Percentiles rank a stretch among this genome's conserved stretches.
Conservation (phyloP, 2,888 invertebrate genomes). For the Arctia plantaginis region DNA sequence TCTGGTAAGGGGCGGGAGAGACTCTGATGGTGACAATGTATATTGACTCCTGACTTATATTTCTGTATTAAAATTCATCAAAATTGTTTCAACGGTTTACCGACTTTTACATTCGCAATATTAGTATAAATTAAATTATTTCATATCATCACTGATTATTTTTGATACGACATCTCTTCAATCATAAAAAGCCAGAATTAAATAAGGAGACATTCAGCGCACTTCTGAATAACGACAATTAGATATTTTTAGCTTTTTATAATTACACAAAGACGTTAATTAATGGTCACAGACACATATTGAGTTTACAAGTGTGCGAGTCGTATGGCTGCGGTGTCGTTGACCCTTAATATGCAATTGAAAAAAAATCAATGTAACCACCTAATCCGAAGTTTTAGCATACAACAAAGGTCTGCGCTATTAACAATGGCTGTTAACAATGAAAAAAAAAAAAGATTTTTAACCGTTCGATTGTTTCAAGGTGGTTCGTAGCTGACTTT, state of each 20-base stretch:
- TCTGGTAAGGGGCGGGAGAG: too few relatives aligned
- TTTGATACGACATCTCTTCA: background rate
- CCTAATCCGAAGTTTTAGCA: conserved; percentile 54
- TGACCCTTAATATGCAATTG: conserved; percentile 59
- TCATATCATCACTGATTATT: background rate
- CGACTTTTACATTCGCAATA: background rate
- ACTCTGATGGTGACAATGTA: too few relatives aligned
- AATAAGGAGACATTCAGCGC: background rate
- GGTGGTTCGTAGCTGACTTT: background rate
- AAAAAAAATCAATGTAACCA: conserved; percentile 55
- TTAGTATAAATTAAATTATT: background rate
- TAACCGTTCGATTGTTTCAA: conserved; percentile 64
- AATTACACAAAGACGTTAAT: conserved; percentile 42
- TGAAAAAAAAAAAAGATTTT: conserved; percentile 57
- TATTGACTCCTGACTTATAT: too few relatives aligned
- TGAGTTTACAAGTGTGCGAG: conserved; percentile 40
- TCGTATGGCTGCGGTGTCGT: conserved; percentile 40
- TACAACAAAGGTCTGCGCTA: conserved; percentile 58
- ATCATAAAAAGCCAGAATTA: background rate
- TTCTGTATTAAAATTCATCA: background rate
- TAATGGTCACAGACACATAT: conserved; percentile 39
- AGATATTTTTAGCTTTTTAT: conserved; percentile 33
- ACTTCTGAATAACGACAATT: conserved; percentile 37
- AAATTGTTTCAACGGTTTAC: background rate
- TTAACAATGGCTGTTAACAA: conserved; percentile 65